Evolutionary conservation across 2,113 vertebrate genomes (phyloP).

Genomic region (Barnardius zonarius): DNA sequence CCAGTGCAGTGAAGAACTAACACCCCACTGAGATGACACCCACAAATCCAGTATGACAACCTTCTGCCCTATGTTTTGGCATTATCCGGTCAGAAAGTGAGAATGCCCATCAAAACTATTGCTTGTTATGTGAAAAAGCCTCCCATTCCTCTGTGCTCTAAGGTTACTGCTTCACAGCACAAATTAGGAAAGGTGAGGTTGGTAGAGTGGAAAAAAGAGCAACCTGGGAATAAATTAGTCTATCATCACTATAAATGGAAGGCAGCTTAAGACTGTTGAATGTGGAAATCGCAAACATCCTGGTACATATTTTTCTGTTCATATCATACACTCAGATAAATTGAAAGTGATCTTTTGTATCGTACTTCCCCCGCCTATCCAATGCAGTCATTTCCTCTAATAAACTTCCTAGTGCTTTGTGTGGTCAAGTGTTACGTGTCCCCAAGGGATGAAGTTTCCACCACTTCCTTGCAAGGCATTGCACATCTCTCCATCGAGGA

Average conservation of each 20-base stretch:
- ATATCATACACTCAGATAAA: slow-evolving; percentile 34
- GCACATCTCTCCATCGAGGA: background rate
- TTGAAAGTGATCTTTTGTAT: slow-evolving; percentile 41
- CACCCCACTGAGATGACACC: background rate
- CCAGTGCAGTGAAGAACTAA: background rate
- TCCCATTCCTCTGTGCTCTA: background rate
- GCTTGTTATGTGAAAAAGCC: background rate
- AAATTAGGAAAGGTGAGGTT: background rate
- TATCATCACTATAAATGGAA: background rate
- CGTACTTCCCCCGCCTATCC: background rate
- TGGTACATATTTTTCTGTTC: slow-evolving; percentile 39
- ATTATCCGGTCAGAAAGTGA: background rate
- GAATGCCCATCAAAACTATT: background rate
- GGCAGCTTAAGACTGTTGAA: background rate
- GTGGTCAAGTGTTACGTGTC: slow-evolving; percentile 39
- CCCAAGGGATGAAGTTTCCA: slow-evolving; percentile 29
- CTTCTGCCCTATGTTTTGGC: background rate
- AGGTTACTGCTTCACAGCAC: background rate
- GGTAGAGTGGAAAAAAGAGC: background rate
- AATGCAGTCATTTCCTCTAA: slow-evolving; percentile 43
- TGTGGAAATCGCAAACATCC: slow-evolving; percentile 38
- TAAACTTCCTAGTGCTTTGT: slow-evolving; percentile 47
- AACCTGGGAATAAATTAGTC: background rate
- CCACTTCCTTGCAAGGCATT: slow-evolving; percentile 16
- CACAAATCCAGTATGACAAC: background rate